Conservation (phyloP, 2,797 vertebrate species). For the Atherinosoma microstoma region DNA sequence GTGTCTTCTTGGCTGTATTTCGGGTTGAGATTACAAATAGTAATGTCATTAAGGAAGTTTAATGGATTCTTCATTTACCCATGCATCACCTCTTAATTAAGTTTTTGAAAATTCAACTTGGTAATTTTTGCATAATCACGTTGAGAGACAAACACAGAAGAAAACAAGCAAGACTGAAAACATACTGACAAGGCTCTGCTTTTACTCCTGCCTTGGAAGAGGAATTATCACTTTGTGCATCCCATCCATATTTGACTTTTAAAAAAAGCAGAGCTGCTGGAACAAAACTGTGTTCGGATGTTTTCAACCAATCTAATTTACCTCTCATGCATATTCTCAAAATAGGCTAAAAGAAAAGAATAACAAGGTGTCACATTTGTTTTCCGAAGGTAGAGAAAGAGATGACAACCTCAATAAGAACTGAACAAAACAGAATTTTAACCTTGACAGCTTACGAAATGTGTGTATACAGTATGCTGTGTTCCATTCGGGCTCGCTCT, state of each 20-base stretch:
- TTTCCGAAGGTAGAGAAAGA: slow-evolving; percentile 42
- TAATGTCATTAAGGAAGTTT: slow-evolving; percentile 2
- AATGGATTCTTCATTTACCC: slow-evolving; percentile 2
- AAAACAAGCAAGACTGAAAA: not conserved
- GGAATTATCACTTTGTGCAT: slow-evolving; percentile 10
- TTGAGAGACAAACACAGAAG: not conserved
- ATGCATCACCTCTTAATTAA: not conserved
- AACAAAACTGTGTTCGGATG: slow-evolving; percentile 30
- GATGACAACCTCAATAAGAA: slow-evolving; percentile 37
- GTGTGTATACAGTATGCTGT: not conserved
- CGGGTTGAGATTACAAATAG: slow-evolving; percentile 19
- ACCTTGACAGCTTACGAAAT: slow-evolving; percentile 27
- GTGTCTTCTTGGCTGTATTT: slow-evolving; percentile 7
- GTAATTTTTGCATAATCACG: not conserved
- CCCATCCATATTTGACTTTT: not conserved
- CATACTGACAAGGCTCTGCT: not conserved
- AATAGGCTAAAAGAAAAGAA: slow-evolving; percentile 23
- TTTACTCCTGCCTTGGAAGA: not conserved
- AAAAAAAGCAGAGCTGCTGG: not conserved
- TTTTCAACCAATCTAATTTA: slow-evolving; percentile 33
- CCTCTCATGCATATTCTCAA: slow-evolving; percentile 30
- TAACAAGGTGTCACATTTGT: slow-evolving; percentile 48
- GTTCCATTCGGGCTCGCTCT: slow-evolving; percentile 4
- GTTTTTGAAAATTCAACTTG: not conserved
- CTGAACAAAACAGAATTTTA: slow-evolving; percentile 45